These are phyloP conservation scores for Mesorhabditis spiculigera DNA, from an alignment of 2,888 invertebrate species.

Conservation along the genomic window DNA sequence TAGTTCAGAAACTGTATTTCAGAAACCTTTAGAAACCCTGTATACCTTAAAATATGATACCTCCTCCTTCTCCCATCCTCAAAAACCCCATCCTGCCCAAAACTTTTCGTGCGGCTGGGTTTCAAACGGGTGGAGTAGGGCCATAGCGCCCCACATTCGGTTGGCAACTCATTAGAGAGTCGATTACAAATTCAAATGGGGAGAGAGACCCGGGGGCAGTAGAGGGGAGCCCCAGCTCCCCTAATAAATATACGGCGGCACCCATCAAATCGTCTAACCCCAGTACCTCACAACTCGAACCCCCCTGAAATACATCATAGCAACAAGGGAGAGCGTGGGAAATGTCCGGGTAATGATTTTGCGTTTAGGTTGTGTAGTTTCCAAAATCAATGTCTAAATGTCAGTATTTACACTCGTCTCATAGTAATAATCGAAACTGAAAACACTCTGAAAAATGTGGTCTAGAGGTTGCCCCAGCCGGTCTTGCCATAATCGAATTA, in stretches of 20 bases:
- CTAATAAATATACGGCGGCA: constrained; percentile 6
- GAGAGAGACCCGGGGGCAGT: background rate
- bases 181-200: constrained; percentile 4
- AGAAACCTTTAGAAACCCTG: no score
- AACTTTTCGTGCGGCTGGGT: no score
- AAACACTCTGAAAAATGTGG: background rate
- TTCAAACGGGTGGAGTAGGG: no score
- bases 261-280: background rate
- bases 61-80: no score
- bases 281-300: background rate
- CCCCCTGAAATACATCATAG: background rate
- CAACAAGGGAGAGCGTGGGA: no score
- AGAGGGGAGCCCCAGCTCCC: background rate
- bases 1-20: no score
- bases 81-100: no score
- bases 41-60: no score
- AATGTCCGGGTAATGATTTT: background rate
- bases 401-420: no score
- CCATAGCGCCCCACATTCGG: background rate
- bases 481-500: background rate
- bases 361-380: background rate
- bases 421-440: background rate
- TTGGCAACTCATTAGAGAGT: constrained; percentile 4
- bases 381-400: background rate
- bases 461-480: background rate